phyloP scores from a whole-genome alignment of 2,888 invertebrate genomes.

The Cephus sareptanus region DNA sequence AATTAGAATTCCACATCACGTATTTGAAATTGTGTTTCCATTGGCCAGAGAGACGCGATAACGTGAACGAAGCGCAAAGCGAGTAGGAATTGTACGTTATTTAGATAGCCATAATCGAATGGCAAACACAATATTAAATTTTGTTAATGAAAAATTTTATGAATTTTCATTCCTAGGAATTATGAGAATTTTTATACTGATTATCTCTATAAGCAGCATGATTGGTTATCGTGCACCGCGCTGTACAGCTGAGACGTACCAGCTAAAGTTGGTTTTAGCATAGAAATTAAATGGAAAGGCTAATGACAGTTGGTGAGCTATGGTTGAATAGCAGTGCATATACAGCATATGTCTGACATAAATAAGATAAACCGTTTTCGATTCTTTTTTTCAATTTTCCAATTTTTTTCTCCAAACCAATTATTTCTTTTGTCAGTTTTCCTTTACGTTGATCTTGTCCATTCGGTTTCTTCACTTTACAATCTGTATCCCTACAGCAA shows the following conservation, averaged over 20 bases:
- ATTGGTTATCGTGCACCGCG: not conserved
- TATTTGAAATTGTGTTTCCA: not conserved
- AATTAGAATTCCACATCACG: not conserved
- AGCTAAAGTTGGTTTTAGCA: no score
- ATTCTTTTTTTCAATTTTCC: not conserved
- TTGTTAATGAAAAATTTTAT: not conserved
- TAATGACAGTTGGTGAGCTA: no score
- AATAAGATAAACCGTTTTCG: no score
- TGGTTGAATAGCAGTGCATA: no score
- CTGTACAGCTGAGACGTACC: no score
- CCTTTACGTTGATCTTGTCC: not conserved
- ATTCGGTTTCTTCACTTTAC: not conserved
- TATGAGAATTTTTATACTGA: not conserved
- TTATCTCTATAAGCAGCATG: not conserved
- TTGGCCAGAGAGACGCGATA: not conserved
- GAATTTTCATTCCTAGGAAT: not conserved
- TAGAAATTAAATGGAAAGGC: no score
- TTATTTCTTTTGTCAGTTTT: not conserved
- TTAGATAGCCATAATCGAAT: not conserved
- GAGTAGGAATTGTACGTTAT: not conserved
- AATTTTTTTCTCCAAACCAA: not conserved
- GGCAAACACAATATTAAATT: not conserved
- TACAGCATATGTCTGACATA: no score
- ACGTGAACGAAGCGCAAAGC: not conserved
- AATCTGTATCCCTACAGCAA: not conserved